phyloP scores from a whole-genome alignment of 2,888 invertebrate genomes.

The Dryomyza anilis region DNA sequence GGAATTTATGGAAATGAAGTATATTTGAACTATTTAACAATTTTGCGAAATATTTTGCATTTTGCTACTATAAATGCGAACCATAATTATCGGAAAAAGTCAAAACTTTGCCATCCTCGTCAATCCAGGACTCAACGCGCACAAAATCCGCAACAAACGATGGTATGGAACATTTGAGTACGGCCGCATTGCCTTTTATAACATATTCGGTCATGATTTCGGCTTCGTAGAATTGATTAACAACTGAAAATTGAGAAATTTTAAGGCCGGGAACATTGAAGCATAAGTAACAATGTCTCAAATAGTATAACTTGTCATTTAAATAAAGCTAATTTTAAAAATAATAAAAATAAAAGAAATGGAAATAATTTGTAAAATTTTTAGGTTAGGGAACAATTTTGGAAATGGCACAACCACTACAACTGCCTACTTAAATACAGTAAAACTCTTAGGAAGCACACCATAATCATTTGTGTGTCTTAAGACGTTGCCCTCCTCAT shows the following conservation, averaged over 20 bases:
- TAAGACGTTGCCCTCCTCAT: conserved; percentile 67
- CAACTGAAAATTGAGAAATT: conserved; percentile 64
- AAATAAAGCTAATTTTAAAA: neutral
- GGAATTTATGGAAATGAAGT: neutral
- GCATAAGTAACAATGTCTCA: neutral
- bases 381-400: neutral
- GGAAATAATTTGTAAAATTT: neutral
- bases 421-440: conserved; percentile 14
- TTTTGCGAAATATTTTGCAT: conserved; percentile 10
- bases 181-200: conserved; percentile 73
- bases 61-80: conserved; percentile 1
- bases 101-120: conserved; percentile 63
- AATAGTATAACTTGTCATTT: neutral
- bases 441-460: conserved; percentile 38
- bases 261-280: too few species aligned
- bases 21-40: neutral
- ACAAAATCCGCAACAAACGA: conserved; percentile 78
- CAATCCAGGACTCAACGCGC: conserved; percentile 72
- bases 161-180: conserved; percentile 76
- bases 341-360: neutral
- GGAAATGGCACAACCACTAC: neutral
- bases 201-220: conserved; percentile 77
- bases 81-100: conserved; percentile 57
- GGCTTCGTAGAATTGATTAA: conserved; percentile 74
- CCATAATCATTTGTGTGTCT: conserved; percentile 64